A percentile compares a stretch with the other conserved stretches of the same genome.
These are phyloP conservation scores for Lissonota sp. DNA, from an alignment of 2,888 invertebrate genomes.

Conservation along the genomic window DNA sequence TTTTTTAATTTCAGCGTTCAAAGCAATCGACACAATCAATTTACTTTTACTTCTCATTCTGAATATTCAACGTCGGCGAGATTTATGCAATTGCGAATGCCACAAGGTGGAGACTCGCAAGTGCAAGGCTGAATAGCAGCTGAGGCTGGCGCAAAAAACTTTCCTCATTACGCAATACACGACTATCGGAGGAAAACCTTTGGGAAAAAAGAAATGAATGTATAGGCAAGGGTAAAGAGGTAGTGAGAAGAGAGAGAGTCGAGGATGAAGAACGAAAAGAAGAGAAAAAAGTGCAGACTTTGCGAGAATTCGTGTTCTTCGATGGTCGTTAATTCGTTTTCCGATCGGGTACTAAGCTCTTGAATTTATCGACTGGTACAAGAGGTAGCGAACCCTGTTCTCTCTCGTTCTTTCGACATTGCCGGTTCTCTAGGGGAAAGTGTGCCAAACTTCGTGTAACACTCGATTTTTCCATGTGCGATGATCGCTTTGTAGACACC, in stretches of 20 bases:
- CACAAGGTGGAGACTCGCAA: background rate
- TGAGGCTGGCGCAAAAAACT: conserved; percentile 39
- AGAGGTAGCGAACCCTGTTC: conserved; percentile 31
- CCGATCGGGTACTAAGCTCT: conserved; percentile 64
- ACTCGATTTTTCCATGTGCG: conserved; percentile 45
- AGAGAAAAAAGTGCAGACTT: conserved; percentile 57
- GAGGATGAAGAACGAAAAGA: conserved; percentile 11
- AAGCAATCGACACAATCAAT: no score
- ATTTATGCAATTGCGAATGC: no score
- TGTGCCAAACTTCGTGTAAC: conserved; percentile 47
- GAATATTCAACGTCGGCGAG: no score
- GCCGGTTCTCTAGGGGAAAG: conserved; percentile 53
- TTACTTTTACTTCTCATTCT: no score
- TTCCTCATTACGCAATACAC: conserved; percentile 42
- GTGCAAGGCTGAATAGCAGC: conserved; percentile 11
- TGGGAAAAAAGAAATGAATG: conserved; percentile 44
- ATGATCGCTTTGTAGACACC: conserved; percentile 33
- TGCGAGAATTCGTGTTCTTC: conserved; percentile 65
- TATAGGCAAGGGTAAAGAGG: conserved; percentile 11
- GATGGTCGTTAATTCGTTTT: conserved; percentile 65
- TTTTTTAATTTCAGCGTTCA: no score
- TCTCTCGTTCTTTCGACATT: conserved; percentile 1
- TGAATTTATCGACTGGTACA: conserved; percentile 61
- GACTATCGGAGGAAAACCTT: conserved; percentile 27
- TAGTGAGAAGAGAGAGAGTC: conserved; percentile 3